Evolutionary conservation across 2,113 vertebrate genomes (phyloP).

Genomic region (Chelonoidis abingdonii): DNA sequence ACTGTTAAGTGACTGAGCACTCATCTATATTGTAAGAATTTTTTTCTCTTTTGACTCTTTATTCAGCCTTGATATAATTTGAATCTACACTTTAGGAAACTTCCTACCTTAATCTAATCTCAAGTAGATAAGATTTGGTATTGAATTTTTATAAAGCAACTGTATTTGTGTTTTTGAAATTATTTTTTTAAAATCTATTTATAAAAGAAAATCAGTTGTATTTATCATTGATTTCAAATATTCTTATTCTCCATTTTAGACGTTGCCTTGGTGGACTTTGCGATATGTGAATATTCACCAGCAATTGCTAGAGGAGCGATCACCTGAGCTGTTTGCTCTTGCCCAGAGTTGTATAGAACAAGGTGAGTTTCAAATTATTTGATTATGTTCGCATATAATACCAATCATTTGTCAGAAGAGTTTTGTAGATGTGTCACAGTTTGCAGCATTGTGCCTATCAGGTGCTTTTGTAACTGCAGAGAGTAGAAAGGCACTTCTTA

Average conservation of each 20-base stretch:
- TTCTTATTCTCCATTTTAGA: conserved; percentile 73
- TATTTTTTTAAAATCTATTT: neutral
- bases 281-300: conserved; percentile 91
- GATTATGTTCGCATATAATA: neutral
- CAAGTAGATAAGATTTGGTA: neutral
- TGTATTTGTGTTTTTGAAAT: neutral
- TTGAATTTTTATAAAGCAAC: neutral
- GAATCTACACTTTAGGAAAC: neutral
- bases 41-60: neutral
- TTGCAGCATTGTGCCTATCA: neutral
- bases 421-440: neutral
- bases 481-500: neutral
- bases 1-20: neutral
- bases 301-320: conserved; percentile 92
- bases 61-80: neutral
- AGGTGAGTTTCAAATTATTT: conserved; percentile 77
- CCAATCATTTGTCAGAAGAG: neutral
- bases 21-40: neutral
- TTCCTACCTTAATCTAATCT: neutral
- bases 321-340: conserved; percentile 84
- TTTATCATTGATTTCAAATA: neutral
- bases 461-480: neutral
- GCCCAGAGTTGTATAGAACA: conserved; percentile 82
- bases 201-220: neutral
- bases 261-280: conserved; percentile 93